These are phyloP conservation scores for Xenotilapia caudafasciata DNA, from an alignment of 2,113 vertebrate genomes.

Conservation along the genomic window DNA sequence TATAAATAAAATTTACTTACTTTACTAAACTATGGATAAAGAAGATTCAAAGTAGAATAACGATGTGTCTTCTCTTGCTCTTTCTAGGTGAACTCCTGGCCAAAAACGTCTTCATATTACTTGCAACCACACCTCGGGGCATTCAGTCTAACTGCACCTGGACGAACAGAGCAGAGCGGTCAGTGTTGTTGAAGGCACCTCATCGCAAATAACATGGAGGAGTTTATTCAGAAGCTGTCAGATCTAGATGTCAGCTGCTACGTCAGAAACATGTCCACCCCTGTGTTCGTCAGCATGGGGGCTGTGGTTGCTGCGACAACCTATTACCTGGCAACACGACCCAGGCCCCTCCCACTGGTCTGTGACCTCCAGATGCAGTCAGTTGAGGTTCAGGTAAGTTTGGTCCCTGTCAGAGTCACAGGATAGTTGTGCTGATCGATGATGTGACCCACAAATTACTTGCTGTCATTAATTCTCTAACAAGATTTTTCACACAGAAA, in stretches of 20 bases:
- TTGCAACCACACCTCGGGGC: neutral
- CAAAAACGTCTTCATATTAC: neutral
- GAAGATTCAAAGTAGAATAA: neutral
- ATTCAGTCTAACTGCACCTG: neutral
- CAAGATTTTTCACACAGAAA: neutral
- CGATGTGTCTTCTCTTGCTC: neutral
- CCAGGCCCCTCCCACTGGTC: conserved; percentile 77
- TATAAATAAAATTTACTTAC: neutral
- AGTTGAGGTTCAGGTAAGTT: conserved; percentile 80
- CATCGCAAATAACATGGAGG: conserved; percentile 66
- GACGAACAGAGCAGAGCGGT: neutral
- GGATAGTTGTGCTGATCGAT: neutral
- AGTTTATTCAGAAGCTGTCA: conserved; percentile 78
- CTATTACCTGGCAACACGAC: conserved; percentile 86
- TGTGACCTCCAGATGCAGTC: conserved; percentile 88
- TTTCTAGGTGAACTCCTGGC: neutral
- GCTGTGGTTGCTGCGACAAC: conserved; percentile 81
- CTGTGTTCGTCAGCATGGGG: conserved; percentile 83
- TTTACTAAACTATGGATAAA: neutral
- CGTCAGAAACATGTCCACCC: conserved; percentile 75
- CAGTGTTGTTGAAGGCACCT: neutral
- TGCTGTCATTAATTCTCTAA: neutral
- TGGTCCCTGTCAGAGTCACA: neutral
- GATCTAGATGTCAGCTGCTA: conserved; percentile 81
- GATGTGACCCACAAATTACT: neutral